A percentile compares a stretch with the other conserved stretches of the same genome.
These are phyloP conservation scores for Meloidogyne floridensis DNA, from an alignment of 1,140 invertebrate species.

Conservation along the genomic window DNA sequence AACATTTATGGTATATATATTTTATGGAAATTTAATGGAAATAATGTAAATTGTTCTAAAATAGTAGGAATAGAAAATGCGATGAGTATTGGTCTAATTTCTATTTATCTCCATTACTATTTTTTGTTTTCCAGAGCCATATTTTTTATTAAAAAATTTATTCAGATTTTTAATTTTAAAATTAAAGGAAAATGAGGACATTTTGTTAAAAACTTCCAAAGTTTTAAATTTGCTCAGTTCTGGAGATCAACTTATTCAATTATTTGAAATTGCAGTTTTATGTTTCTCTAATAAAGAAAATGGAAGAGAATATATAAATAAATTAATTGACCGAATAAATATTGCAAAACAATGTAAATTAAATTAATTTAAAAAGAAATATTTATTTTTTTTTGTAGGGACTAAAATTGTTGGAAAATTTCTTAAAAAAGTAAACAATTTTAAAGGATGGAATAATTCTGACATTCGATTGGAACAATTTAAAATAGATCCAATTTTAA, in stretches of 20 bases:
- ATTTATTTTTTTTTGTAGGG: background rate
- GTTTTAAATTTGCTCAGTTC: background rate
- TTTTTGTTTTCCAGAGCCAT: too few species aligned
- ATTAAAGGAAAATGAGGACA: background rate
- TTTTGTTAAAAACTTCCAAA: background rate
- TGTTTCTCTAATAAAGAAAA: background rate
- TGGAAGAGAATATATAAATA: background rate
- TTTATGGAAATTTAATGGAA: too few species aligned
- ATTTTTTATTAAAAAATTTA: too few species aligned
- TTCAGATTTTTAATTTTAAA: background rate
- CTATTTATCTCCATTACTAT: too few species aligned
- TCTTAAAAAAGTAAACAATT: too few species aligned
- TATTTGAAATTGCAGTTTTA: conserved; percentile 1
- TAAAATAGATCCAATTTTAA: too few species aligned
- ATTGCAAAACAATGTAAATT: background rate
- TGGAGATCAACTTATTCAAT: background rate
- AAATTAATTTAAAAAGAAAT: background rate
- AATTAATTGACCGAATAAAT: background rate
- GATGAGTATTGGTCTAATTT: too few species aligned
- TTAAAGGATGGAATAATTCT: too few species aligned
- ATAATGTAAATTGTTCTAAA: too few species aligned
- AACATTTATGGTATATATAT: too few species aligned
- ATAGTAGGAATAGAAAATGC: too few species aligned
- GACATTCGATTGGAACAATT: too few species aligned
- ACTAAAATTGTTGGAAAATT: background rate